Evolutionary conservation across 2,888 invertebrate genomes (phyloP).

Genomic region (Prenolepis imparis): DNA sequence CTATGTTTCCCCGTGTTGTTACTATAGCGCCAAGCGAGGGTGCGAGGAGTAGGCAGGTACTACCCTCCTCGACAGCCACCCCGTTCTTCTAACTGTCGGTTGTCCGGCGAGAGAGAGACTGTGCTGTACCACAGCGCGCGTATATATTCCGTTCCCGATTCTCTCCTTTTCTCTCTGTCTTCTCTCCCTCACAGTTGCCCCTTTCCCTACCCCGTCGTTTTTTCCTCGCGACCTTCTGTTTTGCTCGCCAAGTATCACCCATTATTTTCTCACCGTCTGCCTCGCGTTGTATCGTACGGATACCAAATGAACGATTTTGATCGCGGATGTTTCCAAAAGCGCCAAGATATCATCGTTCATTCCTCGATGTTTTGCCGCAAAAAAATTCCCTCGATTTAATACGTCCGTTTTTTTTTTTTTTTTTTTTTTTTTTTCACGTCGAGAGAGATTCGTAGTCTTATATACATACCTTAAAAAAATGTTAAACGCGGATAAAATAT

Average conservation of each 20-base stretch:
- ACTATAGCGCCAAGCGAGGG: slow-evolving; percentile 85
- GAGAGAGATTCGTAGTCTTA: background rate
- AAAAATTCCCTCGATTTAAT: background rate
- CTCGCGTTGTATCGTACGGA: slow-evolving; percentile 1
- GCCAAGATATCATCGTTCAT: background rate
- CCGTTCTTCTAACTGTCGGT: slow-evolving; percentile 70
- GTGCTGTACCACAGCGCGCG: slow-evolving; percentile 62
- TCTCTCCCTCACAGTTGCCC: background rate
- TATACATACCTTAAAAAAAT: background rate
- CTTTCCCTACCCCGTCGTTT: slow-evolving; percentile 32
- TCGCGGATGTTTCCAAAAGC: slow-evolving; percentile 12
- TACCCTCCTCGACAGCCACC: slow-evolving; percentile 75
- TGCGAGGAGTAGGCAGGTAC: slow-evolving; percentile 82
- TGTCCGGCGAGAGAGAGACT: slow-evolving; percentile 74
- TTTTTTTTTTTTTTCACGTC: no score
- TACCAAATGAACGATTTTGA: slow-evolving; percentile 12
- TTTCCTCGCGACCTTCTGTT: slow-evolving; percentile 58
- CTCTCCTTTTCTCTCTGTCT: slow-evolving; percentile 39
- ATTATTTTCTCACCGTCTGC: slow-evolving; percentile 44
- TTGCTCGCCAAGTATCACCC: slow-evolving; percentile 49
- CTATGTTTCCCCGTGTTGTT: slow-evolving; percentile 86
- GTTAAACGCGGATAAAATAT: background rate
- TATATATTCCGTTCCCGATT: slow-evolving; percentile 69
- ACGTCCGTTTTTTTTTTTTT: no score
- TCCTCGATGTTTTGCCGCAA: background rate